Percentiles rank a stretch among this genome's conserved stretches.
phyloP scores from a whole-genome alignment of 2,113 vertebrate species.

The Arizona elegans region DNA sequence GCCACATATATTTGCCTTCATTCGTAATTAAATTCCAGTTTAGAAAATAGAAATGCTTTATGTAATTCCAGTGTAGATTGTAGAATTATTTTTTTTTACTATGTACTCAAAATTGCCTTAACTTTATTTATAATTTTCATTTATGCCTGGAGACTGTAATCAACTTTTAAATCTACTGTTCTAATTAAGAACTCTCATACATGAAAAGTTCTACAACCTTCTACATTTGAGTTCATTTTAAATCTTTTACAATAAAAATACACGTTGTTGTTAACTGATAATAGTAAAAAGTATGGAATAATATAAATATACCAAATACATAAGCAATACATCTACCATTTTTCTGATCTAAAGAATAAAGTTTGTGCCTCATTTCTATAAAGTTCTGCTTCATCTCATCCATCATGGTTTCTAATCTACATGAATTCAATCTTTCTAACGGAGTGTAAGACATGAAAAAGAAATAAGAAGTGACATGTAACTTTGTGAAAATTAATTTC shows the following conservation, averaged over 20 bases:
- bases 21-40: background rate
- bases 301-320: background rate
- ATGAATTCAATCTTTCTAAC: background rate
- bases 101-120: background rate
- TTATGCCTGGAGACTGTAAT: background rate
- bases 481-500: background rate
- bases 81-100: background rate
- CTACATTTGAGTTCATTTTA: background rate
- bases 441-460: background rate
- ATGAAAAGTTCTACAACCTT: background rate
- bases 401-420: background rate
- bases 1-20: too few relatives aligned
- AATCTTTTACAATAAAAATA: background rate
- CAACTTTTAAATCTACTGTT: background rate
- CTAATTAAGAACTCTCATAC: background rate
- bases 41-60: background rate
- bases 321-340: background rate
- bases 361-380: background rate
- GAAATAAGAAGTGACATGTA: background rate
- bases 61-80: background rate
- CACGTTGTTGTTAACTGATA: background rate
- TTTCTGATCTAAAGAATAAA: background rate
- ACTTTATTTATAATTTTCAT: background rate
- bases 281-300: background rate
- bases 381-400: background rate